Evolutionary conservation across 2,888 invertebrate species (phyloP).

Genomic region (Eumerus sabulonum): DNA sequence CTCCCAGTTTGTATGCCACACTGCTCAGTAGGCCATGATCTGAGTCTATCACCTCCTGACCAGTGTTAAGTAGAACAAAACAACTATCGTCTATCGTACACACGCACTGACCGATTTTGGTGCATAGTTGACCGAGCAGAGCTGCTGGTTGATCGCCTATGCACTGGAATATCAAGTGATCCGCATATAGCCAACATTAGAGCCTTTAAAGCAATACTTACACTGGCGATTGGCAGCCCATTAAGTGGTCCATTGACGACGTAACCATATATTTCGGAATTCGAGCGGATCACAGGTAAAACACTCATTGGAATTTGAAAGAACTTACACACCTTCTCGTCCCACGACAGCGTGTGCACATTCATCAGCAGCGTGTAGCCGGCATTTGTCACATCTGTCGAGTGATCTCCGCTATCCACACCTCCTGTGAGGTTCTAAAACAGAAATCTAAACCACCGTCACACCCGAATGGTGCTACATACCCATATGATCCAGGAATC

Average conservation of each 20-base stretch:
- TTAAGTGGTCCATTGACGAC: conserved; percentile 86
- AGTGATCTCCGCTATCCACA: conserved; percentile 83
- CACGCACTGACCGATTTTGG: conserved; percentile 93
- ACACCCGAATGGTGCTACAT: conserved; percentile 59
- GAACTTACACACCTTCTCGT: conserved; percentile 90
- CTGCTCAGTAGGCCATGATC: conserved; percentile 93
- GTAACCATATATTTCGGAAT: conserved; percentile 94
- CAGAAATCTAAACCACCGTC: conserved; percentile 6
- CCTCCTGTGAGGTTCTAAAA: conserved; percentile 83
- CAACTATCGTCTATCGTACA: conserved; percentile 98
- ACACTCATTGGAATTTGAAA: conserved; percentile 92
- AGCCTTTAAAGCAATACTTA: conserved; percentile 78
- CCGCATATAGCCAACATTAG: background rate
- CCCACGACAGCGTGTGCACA: conserved; percentile 92
- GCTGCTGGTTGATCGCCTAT: conserved; percentile 98
- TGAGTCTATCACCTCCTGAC: conserved; percentile 87
- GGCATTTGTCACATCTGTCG: conserved; percentile 98
- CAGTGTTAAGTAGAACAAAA: conserved; percentile 96
- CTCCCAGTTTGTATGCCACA: conserved; percentile 92
- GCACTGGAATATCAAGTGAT: conserved; percentile 81
- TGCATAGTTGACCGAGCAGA: conserved; percentile 94
- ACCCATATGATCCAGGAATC: conserved; percentile 98
- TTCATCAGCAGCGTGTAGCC: conserved; percentile 98
- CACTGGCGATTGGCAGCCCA: conserved; percentile 93
- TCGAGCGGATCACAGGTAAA: conserved; percentile 93